Base-by-base conservation (phyloP, 2,888 invertebrate genomes). In the Aquatica leii region DNA sequence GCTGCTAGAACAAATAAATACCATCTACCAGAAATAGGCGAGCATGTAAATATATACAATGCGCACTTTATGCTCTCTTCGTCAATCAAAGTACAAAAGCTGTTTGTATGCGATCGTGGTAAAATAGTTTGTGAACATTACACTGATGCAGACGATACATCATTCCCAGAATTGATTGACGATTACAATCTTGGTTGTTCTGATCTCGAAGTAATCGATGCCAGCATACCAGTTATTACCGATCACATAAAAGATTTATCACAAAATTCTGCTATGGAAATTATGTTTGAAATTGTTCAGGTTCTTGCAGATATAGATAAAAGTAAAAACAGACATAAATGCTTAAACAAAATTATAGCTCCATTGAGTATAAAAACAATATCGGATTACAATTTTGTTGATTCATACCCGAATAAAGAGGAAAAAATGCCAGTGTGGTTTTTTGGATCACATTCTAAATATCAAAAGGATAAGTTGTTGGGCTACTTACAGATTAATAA, bases 371-470 rank as follows among this genome's bases (percentile, higher is more conserved):
- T 70, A 40, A 64, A 37, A 51, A 62, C 66, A 1, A 37, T 66
- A 9, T 69, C 58, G 11, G 31, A 53, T 40, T 71, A 65, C 50
- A 34, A 35, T 9, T 62, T 65, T 35, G 54, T 69, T 11, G 62
- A 67, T 46, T 54, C 40, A 51, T 17, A 60, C 5, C 37, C 52
- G n/a, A 31, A 54, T 18, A 54, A 59, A 40, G 48, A 50, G 24
- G 9, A 8, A 0, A 56, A 65, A n/a, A 62, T 53, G 9, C 70
- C 70, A 0, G 20, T 49, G 4, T 71, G 70, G 70, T 65, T 54
- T 37, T 68, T 71, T 57, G 70, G 70, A 6, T 52, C 64, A 9
- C 66, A 71, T 59, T 56, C 60, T 0, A 70, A 68, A 53, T 15
- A n/a, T 5, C 20, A 53, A 5, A 37, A 66, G 15, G 55, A 59